Conservation (phyloP, 2,113 vertebrate species). For the Python bivittatus region DNA sequence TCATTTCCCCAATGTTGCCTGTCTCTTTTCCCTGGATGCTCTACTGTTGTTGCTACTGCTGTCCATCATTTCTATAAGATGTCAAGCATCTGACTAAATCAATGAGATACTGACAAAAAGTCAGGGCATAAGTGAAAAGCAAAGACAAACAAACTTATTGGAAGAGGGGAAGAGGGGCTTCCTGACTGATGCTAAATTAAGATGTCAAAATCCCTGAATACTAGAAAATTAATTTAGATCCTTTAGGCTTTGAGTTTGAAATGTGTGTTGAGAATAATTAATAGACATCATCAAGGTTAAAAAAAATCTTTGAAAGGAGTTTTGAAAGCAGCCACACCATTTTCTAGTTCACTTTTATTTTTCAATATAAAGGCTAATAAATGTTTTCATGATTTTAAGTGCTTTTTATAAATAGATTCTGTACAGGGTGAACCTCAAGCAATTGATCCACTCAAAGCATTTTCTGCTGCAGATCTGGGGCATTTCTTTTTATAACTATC, state of each 20-base stretch:
- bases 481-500: neutral
- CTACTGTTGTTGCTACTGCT: neutral
- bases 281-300: neutral
- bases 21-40: neutral
- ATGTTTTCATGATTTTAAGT: neutral
- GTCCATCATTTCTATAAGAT: neutral
- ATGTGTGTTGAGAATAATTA: neutral
- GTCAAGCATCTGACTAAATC: neutral
- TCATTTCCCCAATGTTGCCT: neutral
- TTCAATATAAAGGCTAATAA: neutral
- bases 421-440: neutral
- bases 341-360: neutral
- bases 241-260: neutral
- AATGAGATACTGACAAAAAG: neutral
- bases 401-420: neutral
- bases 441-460: neutral
- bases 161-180: neutral
- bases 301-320: neutral
- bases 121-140: neutral
- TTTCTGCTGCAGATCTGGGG: neutral
- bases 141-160: neutral
- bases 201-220: neutral
- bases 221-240: neutral
- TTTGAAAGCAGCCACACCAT: neutral
- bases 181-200: neutral